Conservation (phyloP, 2,888 invertebrate species). For the Diarsia brunnea region DNA sequence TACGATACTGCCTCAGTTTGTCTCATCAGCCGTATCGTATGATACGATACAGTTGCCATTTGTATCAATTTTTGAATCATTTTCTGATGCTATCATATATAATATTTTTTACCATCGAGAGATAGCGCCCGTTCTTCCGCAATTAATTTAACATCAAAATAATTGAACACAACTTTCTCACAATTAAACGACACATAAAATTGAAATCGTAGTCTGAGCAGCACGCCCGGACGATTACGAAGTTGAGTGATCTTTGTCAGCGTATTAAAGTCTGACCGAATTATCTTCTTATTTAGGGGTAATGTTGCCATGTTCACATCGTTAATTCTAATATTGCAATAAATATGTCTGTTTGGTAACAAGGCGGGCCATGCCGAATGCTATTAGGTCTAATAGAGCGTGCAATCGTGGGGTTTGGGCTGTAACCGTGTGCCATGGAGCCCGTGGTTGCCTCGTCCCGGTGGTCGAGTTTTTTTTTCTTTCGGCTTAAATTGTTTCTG, state of each 20-base stretch:
- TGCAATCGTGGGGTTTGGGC: constrained; percentile 77
- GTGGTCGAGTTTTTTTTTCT: constrained; percentile 69
- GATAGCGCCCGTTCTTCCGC: constrained; percentile 55
- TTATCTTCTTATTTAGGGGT: constrained; percentile 79
- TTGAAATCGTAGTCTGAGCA: constrained; percentile 81
- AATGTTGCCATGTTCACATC: constrained; percentile 85
- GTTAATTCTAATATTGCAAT: constrained; percentile 89
- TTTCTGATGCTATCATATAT: constrained; percentile 12
- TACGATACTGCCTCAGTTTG: neutral
- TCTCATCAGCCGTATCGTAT: neutral
- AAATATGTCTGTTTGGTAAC: constrained; percentile 89
- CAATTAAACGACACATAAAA: constrained; percentile 86
- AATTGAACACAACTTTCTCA: constrained; percentile 80
- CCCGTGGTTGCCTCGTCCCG: constrained; percentile 65
- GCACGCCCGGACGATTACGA: constrained; percentile 86
- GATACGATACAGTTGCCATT: neutral
- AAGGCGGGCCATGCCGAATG: constrained; percentile 85
- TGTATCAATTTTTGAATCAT: neutral
- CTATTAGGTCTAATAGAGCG: constrained; percentile 83
- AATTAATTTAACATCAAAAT: constrained; percentile 79
- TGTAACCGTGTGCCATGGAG: constrained; percentile 43
- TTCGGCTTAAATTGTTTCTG: constrained; percentile 68
- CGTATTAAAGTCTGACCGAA: constrained; percentile 90
- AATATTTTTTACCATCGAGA: constrained; percentile 20
- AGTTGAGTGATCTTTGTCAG: constrained; percentile 85